These are phyloP conservation scores for Hippocampus zosterae DNA, from an alignment of 2,113 vertebrate species.

Conservation along the genomic window DNA sequence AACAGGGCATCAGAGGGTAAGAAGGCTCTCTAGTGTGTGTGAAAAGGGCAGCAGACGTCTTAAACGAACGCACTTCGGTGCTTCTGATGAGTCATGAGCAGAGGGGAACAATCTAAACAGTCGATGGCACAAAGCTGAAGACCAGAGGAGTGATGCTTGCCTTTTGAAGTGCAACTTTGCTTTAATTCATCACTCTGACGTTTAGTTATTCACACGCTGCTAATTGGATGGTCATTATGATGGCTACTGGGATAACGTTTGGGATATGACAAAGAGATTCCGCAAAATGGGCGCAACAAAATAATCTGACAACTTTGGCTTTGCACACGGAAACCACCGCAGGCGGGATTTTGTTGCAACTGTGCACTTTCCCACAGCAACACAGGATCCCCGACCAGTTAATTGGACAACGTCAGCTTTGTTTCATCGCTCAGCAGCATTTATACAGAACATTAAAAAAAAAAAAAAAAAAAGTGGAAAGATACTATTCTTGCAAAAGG, in stretches of 20 bases:
- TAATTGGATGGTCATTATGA: slow-evolving; percentile 33
- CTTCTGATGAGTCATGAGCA: slow-evolving; percentile 38
- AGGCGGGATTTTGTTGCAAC: neutral
- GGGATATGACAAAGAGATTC: neutral
- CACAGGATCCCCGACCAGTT: too few species aligned
- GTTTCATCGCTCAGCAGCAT: neutral
- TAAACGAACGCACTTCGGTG: slow-evolving; percentile 1
- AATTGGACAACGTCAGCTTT: neutral
- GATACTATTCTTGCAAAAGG: neutral
- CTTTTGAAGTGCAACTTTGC: slow-evolving; percentile 32
- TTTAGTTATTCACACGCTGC: slow-evolving; percentile 30
- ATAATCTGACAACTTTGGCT: neutral
- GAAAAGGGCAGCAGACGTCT: slow-evolving; percentile 44
- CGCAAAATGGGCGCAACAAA: neutral
- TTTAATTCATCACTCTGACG: slow-evolving; percentile 17
- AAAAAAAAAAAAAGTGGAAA: neutral
- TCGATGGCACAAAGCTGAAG: slow-evolving; percentile 27
- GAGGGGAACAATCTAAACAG: slow-evolving; percentile 35
- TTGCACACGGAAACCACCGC: neutral
- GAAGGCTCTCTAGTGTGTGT: slow-evolving; percentile 29
- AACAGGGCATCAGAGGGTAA: neutral
- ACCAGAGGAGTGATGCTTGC: slow-evolving; percentile 23
- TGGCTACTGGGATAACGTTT: slow-evolving; percentile 20
- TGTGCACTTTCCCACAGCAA: neutral
- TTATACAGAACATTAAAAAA: neutral